Evolutionary conservation across 2,113 vertebrate genomes (phyloP).

Genomic region (Hemibagrus wyckioides): DNA sequence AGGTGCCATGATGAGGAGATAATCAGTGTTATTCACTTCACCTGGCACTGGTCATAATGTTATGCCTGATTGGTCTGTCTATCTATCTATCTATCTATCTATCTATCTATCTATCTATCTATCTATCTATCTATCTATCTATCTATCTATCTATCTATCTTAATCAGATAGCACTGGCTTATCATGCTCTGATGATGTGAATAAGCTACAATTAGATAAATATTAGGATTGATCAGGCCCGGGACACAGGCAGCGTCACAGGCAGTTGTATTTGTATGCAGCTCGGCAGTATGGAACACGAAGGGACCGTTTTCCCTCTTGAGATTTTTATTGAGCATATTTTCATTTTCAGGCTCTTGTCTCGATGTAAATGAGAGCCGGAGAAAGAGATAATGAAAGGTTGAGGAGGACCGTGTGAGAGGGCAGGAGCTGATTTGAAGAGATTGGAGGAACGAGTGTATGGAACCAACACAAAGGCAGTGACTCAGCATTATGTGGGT

Average conservation of each 20-base stretch:
- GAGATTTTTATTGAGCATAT: not conserved
- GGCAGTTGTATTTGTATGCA: not conserved
- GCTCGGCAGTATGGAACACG: not conserved
- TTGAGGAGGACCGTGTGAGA: not conserved
- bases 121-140: too few species aligned
- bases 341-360: not conserved
- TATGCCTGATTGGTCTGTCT: too few species aligned
- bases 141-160: too few species aligned
- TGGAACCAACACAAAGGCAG: not conserved
- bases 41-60: too few species aligned
- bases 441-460: not conserved
- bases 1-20: too few species aligned
- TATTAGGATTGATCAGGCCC: not conserved
- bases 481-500: slow-evolving; percentile 34
- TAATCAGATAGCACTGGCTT: not conserved
- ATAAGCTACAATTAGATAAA: not conserved
- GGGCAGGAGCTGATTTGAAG: not conserved
- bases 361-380: slow-evolving; percentile 5
- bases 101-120: too few species aligned
- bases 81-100: too few species aligned
- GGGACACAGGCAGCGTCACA: not conserved
- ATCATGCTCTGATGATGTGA: not conserved
- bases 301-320: not conserved
- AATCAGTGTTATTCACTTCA: too few species aligned
- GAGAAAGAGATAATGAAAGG: slow-evolving; percentile 16